These are phyloP conservation scores for Scytalopus superciliaris DNA, from an alignment of 2,113 vertebrate genomes.

Conservation along the genomic window DNA sequence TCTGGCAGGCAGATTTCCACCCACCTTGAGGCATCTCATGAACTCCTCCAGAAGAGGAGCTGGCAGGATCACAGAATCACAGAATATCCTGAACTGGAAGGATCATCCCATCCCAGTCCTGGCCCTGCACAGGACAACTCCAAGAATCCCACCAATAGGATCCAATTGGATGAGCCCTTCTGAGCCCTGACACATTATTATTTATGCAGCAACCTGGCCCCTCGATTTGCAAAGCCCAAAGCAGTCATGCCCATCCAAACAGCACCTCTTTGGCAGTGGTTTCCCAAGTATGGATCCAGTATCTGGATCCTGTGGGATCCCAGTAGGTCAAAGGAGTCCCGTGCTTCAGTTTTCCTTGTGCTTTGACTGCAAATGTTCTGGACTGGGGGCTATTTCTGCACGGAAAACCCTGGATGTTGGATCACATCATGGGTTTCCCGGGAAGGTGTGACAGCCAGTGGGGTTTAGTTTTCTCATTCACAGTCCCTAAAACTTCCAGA, in stretches of 20 bases:
- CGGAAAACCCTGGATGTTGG: background rate
- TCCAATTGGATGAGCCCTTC: background rate
- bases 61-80: fast-evolving
- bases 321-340: background rate
- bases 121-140: background rate
- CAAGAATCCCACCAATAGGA: background rate
- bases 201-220: background rate
- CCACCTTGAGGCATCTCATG: too few relatives aligned
- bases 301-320: background rate
- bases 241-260: background rate
- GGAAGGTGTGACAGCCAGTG: background rate
- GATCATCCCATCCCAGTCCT: background rate
- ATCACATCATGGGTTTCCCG: fast-evolving
- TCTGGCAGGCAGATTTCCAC: too few relatives aligned
- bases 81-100: background rate
- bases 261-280: background rate
- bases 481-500: background rate
- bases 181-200: background rate
- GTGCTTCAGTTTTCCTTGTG: background rate
- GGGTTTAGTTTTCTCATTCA: background rate
- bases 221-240: background rate
- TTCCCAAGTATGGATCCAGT: background rate
- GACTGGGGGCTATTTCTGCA: background rate
- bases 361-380: background rate
- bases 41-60: background rate